phyloP scores from a whole-genome alignment of 2,888 invertebrate genomes.

The Drosophila koepferae region DNA sequence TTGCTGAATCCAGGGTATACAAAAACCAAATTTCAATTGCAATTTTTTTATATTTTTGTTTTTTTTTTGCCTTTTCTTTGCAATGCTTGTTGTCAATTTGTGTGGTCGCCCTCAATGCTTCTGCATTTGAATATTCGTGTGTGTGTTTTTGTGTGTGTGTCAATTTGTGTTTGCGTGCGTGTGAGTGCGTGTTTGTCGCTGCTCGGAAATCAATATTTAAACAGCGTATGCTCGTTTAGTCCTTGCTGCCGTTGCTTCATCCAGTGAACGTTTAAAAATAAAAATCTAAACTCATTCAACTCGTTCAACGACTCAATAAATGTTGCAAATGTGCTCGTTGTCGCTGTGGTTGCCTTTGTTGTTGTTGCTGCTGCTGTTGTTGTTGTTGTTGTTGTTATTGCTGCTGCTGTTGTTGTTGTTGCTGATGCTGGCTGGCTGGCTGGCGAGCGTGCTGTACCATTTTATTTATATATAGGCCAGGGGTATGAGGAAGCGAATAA shows the following conservation, averaged over 20 bases:
- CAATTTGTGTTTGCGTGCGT: background rate
- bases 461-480: conserved; percentile 67
- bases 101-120: conserved; percentile 22
- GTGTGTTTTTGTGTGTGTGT: conserved; percentile 11
- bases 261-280: conserved; percentile 73
- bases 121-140: conserved; percentile 11
- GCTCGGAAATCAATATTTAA: conserved; percentile 80
- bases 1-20: conserved; percentile 3
- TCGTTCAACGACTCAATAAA: conserved; percentile 81
- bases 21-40: conserved; percentile 61
- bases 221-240: conserved; percentile 70
- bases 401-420: conserved; percentile 9
- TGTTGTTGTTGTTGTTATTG: conserved; percentile 21
- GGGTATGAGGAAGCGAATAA: background rate
- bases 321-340: conserved; percentile 78
- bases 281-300: conserved; percentile 80
- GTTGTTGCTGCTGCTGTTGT: conserved; percentile 21
- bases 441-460: conserved; percentile 27
- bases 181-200: conserved; percentile 45
- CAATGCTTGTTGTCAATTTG: conserved; percentile 50
- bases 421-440: conserved; percentile 5
- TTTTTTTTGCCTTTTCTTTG: conserved; percentile 11
- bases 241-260: conserved; percentile 51
- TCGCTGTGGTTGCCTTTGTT: conserved; percentile 56
- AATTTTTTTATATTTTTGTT: conserved; percentile 29